These are phyloP conservation scores for Coregonus sp. DNA, from an alignment of 2,797 vertebrate species.

Conservation along the genomic window DNA sequence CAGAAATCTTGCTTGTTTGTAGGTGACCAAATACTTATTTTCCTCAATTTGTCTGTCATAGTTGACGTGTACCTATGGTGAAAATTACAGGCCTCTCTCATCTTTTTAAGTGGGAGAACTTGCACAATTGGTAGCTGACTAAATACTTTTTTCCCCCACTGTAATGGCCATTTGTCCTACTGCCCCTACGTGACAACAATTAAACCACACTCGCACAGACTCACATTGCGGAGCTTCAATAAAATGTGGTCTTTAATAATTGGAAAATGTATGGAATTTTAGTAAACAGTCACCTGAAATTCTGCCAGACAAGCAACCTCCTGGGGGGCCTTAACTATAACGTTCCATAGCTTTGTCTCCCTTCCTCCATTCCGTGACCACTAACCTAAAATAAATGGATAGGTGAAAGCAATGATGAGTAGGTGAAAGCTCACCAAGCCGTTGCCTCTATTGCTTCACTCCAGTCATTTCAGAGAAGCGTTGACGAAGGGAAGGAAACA, in stretches of 20 bases:
- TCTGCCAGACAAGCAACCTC: not conserved
- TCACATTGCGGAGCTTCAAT: conserved; percentile 5
- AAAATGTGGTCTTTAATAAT: conserved; percentile 50
- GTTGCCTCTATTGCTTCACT: not conserved
- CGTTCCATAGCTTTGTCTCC: not conserved
- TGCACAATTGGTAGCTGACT: no score
- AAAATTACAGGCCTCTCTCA: no score
- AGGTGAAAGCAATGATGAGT: not conserved
- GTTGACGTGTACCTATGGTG: no score
- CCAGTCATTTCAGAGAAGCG: not conserved
- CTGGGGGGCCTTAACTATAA: not conserved
- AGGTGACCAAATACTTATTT: no score
- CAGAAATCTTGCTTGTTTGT: no score
- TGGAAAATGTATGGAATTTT: not conserved
- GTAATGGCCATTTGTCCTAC: not conserved
- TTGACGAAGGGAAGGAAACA: not conserved
- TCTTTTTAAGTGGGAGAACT: no score
- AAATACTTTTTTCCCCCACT: no score
- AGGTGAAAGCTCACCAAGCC: not conserved
- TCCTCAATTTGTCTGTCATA: no score
- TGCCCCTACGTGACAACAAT: not conserved
- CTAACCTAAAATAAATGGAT: not conserved
- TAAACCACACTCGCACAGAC: not conserved
- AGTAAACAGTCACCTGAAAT: not conserved
- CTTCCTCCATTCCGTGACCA: not conserved